A percentile compares a stretch with the other conserved stretches of the same genome.
Conservation (phyloP, 2,888 invertebrate species). For the Microctonus aethiopoides region DNA sequence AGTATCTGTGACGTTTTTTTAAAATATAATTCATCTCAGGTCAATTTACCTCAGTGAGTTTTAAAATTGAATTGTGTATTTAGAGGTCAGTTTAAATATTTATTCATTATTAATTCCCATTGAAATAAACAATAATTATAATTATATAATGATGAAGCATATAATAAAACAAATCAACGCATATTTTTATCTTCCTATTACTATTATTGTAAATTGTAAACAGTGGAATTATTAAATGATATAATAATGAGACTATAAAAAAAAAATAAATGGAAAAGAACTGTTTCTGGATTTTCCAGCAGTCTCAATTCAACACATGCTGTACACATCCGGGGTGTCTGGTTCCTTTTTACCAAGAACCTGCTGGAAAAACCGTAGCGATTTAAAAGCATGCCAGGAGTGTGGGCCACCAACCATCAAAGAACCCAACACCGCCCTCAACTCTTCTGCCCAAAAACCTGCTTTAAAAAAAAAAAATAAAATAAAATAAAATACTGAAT, state of each 20-base stretch:
- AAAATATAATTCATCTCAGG: neutral
- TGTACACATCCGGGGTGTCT: neutral
- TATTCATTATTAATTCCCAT: neutral
- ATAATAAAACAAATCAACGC: too few relatives aligned
- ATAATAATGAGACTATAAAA: neutral
- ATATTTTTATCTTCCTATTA: neutral
- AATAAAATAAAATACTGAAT: neutral
- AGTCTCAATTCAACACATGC: neutral
- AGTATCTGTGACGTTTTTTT: slow-evolving; percentile 4
- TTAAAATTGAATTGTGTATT: neutral
- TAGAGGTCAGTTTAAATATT: neutral
- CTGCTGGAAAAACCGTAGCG: slow-evolving; percentile 36
- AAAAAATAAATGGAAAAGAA: neutral
- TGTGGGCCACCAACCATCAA: slow-evolving; percentile 33
- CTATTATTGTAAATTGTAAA: neutral
- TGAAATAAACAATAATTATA: neutral
- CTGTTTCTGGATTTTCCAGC: neutral
- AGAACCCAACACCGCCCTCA: slow-evolving; percentile 42
- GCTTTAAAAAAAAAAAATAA: slow-evolving; percentile 2
- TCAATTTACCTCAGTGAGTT: neutral
- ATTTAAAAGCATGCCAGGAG: slow-evolving; percentile 4
- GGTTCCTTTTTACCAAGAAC: neutral
- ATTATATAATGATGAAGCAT: too few relatives aligned
- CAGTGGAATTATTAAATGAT: neutral
- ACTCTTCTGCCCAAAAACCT: slow-evolving; percentile 46